Conservation (phyloP, 2,888 invertebrate species). For the Trichogramma evanescens region DNA sequence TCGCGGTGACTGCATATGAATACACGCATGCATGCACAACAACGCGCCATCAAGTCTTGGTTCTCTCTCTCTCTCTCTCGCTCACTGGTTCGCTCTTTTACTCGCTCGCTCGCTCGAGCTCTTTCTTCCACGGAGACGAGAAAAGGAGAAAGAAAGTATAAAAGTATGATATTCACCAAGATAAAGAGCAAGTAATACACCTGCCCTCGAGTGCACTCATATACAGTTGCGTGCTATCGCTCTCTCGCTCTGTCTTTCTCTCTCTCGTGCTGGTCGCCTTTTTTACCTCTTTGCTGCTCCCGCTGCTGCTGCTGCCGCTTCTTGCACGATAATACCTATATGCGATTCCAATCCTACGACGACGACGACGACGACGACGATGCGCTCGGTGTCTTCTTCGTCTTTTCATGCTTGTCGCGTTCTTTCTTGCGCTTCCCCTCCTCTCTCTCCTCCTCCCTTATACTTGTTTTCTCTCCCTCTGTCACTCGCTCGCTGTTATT, state of each 20-base stretch:
- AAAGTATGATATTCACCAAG: conserved; percentile 17
- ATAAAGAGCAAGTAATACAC: conserved; percentile 28
- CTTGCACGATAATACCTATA: conserved; percentile 36
- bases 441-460: conserved; percentile 11
- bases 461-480: conserved; percentile 1
- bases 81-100: too few relatives aligned
- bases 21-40: background rate
- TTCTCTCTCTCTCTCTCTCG: too few relatives aligned
- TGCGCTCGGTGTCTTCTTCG: conserved; percentile 18
- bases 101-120: too few relatives aligned
- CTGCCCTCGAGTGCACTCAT: conserved; percentile 22
- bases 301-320: conserved; percentile 18
- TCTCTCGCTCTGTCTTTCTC: background rate
- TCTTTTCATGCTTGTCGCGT: conserved; percentile 8
- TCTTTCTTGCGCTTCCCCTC: conserved; percentile 9
- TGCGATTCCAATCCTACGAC: conserved; percentile 41
- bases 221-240: background rate
- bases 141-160: conserved; percentile 1
- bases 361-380: conserved; percentile 23
- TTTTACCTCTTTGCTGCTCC: background rate
- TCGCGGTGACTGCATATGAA: background rate
- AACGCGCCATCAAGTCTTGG: background rate
- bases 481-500: background rate
- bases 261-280: background rate
- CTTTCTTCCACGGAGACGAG: background rate